phyloP scores from a whole-genome alignment of 2,888 invertebrate species.

The Agrenia bidenticulata region DNA sequence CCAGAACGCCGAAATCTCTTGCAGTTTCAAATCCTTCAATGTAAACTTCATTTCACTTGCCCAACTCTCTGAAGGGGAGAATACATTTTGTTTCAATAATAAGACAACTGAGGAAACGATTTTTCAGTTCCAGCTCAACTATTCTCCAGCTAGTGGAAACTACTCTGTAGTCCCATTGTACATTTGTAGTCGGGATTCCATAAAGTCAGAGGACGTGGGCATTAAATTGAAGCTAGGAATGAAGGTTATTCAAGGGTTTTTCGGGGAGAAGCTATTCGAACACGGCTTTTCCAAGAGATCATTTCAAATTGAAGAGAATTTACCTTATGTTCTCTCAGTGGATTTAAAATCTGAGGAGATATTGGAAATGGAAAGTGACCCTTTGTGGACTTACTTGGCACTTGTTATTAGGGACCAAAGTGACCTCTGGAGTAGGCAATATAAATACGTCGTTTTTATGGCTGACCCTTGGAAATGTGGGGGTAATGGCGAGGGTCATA shows the following conservation, averaged over 20 bases:
- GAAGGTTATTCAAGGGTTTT: slow-evolving; percentile 79
- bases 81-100: background rate
- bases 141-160: background rate
- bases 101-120: background rate
- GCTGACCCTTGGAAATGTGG: slow-evolving; percentile 78
- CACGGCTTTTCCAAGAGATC: slow-evolving; percentile 75
- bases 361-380: slow-evolving; percentile 63
- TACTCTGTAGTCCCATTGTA: background rate
- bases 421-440: slow-evolving; percentile 64
- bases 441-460: slow-evolving; percentile 86
- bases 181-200: background rate
- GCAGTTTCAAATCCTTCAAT: no score
- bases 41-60: background rate
- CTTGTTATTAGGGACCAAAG: slow-evolving; percentile 75
- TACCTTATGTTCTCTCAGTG: slow-evolving; percentile 60
- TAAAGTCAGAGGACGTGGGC: background rate
- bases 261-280: slow-evolving; percentile 82
- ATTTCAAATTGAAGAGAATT: slow-evolving; percentile 72
- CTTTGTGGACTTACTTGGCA: slow-evolving; percentile 82
- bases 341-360: slow-evolving; percentile 70
- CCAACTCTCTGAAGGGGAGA: background rate
- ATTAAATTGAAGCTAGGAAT: slow-evolving; percentile 71
- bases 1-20: no score
- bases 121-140: background rate
- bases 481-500: slow-evolving; percentile 62